Base-by-base conservation (phyloP, 2,888 invertebrate genomes). In the Digitonthophagus gazella region DNA sequence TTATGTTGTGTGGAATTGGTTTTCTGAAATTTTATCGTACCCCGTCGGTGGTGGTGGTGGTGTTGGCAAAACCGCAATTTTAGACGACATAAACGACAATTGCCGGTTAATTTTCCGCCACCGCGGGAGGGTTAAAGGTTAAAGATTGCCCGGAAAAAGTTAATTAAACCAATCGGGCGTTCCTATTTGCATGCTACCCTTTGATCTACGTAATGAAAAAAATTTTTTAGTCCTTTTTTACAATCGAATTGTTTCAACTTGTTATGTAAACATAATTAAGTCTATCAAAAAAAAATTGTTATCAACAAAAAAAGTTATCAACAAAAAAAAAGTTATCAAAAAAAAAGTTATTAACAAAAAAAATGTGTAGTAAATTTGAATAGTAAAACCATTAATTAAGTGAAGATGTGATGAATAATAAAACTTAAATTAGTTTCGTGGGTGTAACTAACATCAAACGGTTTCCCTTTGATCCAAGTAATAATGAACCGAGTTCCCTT, bases 1-100 rank as follows among this genome's bases (percentile, higher is more conserved):
- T 81, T 81, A 81, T 81, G 80, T 78, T 79, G 76, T 78, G 78
- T 78, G 80, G 80, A 80, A 81, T 81, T 81, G 80, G 79, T 80
- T 81, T 80, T 78, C 78, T 78, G 75, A 78, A 78, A 61, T 69
- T 78, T 77, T 78, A 75, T 66, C 28, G 28, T 44, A 11, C 28
- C n/a, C n/a, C 28, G 6, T 8, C 6, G 28, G 28, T 11, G 28
- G 28, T 44, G 6, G 8, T 6, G 3, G 11, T 6, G 1, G 28
- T 44, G 28, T n/a, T n/a, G n/a, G n/a, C n/a, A n/a, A n/a, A 44
- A 44, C 28, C 28, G 28, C 28, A 44, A 44, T 44, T 44, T 44
- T 44, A 44, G 28, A 11, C 28, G 28, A 44, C 28, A 44, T 44
- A 44, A 44, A 11, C 28, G 28, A 44, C 28, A 44, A 44, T 44